These are phyloP conservation scores for Lepus townsendii DNA, from an alignment of 2,797 vertebrate species.

Conservation along the genomic window DNA sequence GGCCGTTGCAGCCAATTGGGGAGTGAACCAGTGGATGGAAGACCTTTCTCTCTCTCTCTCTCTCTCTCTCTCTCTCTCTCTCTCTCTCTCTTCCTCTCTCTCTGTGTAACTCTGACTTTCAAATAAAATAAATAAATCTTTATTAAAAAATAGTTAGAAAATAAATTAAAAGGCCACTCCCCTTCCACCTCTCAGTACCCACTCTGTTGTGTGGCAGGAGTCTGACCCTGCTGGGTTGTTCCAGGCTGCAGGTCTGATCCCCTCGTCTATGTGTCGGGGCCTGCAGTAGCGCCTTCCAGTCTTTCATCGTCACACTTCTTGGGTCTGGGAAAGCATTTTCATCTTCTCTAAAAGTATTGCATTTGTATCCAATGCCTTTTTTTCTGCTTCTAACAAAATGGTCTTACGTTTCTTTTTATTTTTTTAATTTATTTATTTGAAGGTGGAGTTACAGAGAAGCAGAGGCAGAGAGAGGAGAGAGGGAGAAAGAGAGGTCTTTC, in stretches of 20 bases:
- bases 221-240: neutral
- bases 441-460: no score
- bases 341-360: conserved; percentile 38
- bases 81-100: no score
- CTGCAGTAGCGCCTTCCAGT: neutral
- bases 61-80: no score
- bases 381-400: neutral
- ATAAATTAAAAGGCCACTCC: neutral
- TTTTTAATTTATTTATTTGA: neutral
- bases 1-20: no score
- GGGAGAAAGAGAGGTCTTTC: no score
- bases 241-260: neutral
- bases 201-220: neutral
- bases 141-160: no score
- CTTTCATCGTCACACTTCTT: neutral
- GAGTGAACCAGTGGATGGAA: no score
- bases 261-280: neutral
- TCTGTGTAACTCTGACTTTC: no score
- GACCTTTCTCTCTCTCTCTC: no score
- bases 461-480: no score
- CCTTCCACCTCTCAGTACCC: neutral
- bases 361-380: conserved; percentile 9
- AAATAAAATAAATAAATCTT: no score
- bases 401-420: neutral
- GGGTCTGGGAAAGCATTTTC: neutral